A percentile compares a stretch with the other conserved stretches of the same genome.
These are phyloP conservation scores for Carlito syrichta DNA, from an alignment of 2,113 vertebrate genomes.

Conservation along the genomic window DNA sequence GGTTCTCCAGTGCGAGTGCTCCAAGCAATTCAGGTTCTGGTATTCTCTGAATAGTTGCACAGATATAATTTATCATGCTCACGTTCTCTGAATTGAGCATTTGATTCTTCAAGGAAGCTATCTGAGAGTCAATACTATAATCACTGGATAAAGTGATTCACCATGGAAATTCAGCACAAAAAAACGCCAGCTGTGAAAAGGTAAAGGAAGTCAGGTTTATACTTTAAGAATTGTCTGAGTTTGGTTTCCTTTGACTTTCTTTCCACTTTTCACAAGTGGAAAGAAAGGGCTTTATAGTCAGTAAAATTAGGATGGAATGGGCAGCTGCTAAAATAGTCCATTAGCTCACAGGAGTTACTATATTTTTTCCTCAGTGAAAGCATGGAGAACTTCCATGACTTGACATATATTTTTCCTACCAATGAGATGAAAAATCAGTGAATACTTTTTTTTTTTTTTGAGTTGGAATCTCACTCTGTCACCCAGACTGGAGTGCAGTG, in stretches of 20 bases:
- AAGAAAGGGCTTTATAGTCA: neutral
- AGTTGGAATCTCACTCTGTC: too few relatives aligned
- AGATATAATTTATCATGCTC: neutral
- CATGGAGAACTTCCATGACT: neutral
- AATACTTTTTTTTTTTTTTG: too few relatives aligned
- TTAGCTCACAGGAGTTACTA: neutral
- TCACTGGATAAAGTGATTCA: conserved; percentile 1
- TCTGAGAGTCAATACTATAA: neutral
- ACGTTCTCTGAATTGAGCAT: neutral
- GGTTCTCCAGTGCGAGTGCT: neutral
- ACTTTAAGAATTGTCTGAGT: neutral
- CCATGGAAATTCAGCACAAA: neutral
- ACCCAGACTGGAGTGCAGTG: too few relatives aligned
- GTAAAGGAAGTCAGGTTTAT: neutral
- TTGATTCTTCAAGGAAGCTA: neutral
- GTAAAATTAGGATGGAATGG: neutral
- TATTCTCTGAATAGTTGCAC: neutral
- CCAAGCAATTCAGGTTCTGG: neutral
- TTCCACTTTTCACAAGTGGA: neutral
- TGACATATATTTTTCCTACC: neutral
- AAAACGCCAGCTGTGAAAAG: neutral
- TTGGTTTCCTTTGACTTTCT: neutral
- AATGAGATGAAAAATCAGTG: neutral
- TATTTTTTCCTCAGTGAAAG: neutral
- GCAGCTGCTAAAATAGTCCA: neutral